phyloP scores from a whole-genome alignment of 2,113 vertebrate genomes.

The Marcusenius ussheri region DNA sequence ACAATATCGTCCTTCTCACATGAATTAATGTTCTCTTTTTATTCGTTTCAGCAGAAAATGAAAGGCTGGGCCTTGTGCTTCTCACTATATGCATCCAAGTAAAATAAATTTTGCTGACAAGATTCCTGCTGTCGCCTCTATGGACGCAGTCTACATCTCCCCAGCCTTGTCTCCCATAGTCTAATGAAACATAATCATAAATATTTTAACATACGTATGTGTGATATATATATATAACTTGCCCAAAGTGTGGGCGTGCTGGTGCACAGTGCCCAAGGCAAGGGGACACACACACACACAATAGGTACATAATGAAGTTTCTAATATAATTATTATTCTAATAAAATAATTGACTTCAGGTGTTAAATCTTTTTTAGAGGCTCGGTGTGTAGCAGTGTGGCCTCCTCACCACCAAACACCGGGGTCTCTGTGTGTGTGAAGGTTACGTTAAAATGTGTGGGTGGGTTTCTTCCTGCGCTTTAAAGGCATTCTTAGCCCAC shows the following conservation, averaged over 20 bases:
- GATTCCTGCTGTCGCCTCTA: not conserved
- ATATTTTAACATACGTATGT: not conserved
- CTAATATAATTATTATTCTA: not conserved
- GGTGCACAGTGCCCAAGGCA: not conserved
- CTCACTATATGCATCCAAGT: not conserved
- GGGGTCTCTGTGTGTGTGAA: not conserved
- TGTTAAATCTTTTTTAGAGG: not conserved
- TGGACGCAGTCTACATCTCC: not conserved
- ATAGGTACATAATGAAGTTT: not conserved
- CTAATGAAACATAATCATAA: not conserved
- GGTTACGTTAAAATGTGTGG: not conserved
- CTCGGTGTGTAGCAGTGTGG: not conserved
- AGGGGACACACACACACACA: not conserved
- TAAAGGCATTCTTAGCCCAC: not conserved
- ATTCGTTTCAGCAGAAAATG: not conserved
- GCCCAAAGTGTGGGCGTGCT: not conserved
- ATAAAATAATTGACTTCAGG: not conserved
- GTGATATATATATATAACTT: not conserved
- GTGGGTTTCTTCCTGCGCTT: not conserved
- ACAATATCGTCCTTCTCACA: not conserved
- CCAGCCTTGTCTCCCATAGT: not conserved
- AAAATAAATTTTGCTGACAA: not conserved
- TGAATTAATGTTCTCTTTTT: not conserved
- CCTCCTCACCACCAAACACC: not conserved
- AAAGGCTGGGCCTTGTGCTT: not conserved